These are phyloP conservation scores for Oryctes rhinoceros DNA, from an alignment of 1,140 invertebrate genomes.

Conservation along the genomic window DNA sequence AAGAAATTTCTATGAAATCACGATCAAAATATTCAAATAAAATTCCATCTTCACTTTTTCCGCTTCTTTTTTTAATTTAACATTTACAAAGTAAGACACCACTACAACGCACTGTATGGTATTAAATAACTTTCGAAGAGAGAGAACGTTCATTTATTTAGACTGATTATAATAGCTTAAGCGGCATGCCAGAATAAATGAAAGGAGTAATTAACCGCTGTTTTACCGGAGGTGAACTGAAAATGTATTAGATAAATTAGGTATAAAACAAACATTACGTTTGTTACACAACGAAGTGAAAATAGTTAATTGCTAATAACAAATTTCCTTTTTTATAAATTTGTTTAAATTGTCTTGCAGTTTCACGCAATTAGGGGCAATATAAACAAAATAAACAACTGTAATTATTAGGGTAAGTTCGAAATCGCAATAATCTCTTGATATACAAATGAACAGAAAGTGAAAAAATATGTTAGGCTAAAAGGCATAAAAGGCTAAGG, in stretches of 20 bases:
- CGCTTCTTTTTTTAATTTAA: background rate
- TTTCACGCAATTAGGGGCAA: background rate
- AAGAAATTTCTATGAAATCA: too few relatives aligned
- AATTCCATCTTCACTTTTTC: slow-evolving; percentile 16
- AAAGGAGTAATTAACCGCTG: slow-evolving; percentile 2
- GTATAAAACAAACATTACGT: background rate
- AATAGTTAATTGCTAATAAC: background rate
- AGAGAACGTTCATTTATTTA: background rate
- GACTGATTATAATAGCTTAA: background rate
- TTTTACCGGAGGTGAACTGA: background rate
- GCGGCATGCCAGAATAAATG: background rate
- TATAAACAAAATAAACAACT: background rate
- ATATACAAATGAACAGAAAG: too few relatives aligned
- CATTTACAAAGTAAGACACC: background rate
- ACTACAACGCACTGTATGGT: background rate
- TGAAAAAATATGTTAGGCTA: too few relatives aligned
- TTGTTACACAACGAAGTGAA: background rate
- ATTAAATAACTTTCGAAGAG: slow-evolving; percentile 2
- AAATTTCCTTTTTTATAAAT: background rate
- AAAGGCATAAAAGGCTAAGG: too few relatives aligned
- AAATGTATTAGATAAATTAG: background rate
- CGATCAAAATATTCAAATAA: background rate
- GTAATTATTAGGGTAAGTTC: too few relatives aligned
- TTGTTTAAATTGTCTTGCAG: background rate
- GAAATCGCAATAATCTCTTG: too few relatives aligned